Base-by-base conservation (phyloP, 2,888 invertebrate genomes). In the Proisotoma minuta region DNA sequence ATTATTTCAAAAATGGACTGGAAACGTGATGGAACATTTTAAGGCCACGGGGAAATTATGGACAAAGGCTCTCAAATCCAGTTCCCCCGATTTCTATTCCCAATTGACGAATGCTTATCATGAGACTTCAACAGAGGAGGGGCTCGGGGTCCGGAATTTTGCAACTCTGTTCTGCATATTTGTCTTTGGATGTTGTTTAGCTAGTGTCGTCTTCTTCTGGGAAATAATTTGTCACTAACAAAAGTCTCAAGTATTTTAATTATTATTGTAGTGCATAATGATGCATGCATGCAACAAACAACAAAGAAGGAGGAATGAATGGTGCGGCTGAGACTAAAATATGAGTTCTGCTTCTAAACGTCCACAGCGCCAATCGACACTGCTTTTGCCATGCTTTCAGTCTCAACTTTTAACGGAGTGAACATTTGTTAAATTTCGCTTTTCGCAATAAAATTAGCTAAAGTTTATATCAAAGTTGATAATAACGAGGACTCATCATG, bases 1-100 rank as follows among this genome's bases (percentile, higher is more conserved):
- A 4, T 10, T 65, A n/a, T 50, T 59, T n/a, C 20, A 47, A 3
- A 59, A 52, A 34, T 68, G 65, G 65, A 29, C 34, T 8, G 23
- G 23, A 27, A 26, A 51, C n/a, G 8, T 26, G 10, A 18, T 51
- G 2, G 27, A 51, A n/a, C n/a, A 51, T 27, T 51, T 51, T 51
- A 24, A 27, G 15, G 5, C 4, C 5, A n/a, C 3, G 12, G 51
- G 51, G 2, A 2, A 27, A n/a, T 28, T 15, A 51, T 51, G 27
- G 51, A 27, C 27, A 3, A 15, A 5, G 27, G n/a, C n/a, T 27
- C 24, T 26, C 4, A 51, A 51, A n/a, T n/a, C n/a, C n/a, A n/a
- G n/a, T n/a, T n/a, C n/a, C n/a, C n/a, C 51, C 2, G 27, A 51
- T 8, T 51, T 51, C 28, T 51, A 51, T n/a, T 18, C 5, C 3